Evolutionary conservation across 1,140 invertebrate species (phyloP), one percentile per base, ranked within the genome.

Genomic region (Mamestra configurata): DNA sequence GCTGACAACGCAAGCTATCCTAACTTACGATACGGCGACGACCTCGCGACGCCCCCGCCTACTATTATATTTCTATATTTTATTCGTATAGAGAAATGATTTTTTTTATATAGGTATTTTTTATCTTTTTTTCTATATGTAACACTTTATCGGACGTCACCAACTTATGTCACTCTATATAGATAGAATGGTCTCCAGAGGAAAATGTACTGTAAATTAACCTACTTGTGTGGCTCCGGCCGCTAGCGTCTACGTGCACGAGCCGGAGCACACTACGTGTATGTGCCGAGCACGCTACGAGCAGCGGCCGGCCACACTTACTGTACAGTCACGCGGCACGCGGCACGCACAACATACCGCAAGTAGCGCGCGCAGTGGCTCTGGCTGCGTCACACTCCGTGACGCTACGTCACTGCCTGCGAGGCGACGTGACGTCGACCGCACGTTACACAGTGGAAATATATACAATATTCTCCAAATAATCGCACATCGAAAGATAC

Each of bases 121-220:
- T 78, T 68, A 24, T 70, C 73, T 73, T 90, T 88, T 89, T 88
- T 86, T 89, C 88, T 92, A 91, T 93, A 91, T 89, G 88, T 92
- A 92, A 89, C 84, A 86, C 84, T 89, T 86, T 79, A 91, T 88
- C 90, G 93, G 93, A 93, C 93, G 92, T 90, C 86, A 92, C 89
- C 89, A 89, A 90, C 88, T 89, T 90, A 89, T 90, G 77, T 84
- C 88, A 87, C 89, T 80, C 89, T 90, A 90, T 91, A 84, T 59
- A 75, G 61, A 84, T 75, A 75, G 61, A 66, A 89, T 84, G 84
- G 85, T 87, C 83, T 84, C 72, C 79, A 80, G 84, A 89, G 88
- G 85, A 86, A 85, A 92, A 89, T 91, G 85, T 90, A 92, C 77
- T 87, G 84, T 89, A 88, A 90, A 87, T 91, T 88, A 89, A 88